Evolutionary conservation across 2,888 invertebrate species (phyloP).

Genomic region (Callyntrura sp.): DNA sequence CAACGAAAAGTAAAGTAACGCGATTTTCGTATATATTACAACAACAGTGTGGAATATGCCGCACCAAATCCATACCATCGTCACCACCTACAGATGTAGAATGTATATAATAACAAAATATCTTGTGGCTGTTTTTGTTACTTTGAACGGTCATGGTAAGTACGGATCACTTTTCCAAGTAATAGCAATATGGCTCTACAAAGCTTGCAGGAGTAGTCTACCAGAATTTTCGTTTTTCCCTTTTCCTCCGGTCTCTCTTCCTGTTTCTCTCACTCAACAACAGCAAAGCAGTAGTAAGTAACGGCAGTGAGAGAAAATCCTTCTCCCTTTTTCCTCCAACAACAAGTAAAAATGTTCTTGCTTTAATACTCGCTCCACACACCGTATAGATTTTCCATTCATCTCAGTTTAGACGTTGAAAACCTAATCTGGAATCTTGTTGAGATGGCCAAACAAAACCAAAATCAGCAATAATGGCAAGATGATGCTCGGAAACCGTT

Average conservation of each 20-base stretch:
- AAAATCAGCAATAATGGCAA: slow-evolving; percentile 74
- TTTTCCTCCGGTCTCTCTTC: slow-evolving; percentile 65
- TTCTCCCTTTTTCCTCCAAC: slow-evolving; percentile 26
- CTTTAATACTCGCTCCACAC: slow-evolving; percentile 23
- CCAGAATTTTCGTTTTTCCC: slow-evolving; percentile 54
- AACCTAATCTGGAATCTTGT: slow-evolving; percentile 73
- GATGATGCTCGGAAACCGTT: slow-evolving; percentile 65
- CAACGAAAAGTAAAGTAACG: slow-evolving; percentile 57
- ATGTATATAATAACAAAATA: slow-evolving; percentile 67
- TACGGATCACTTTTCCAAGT: background rate
- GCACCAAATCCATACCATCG: slow-evolving; percentile 43
- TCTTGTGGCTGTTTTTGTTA: slow-evolving; percentile 55
- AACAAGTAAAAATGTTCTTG: slow-evolving; percentile 31
- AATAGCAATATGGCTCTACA: slow-evolving; percentile 36
- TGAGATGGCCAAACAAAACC: slow-evolving; percentile 75
- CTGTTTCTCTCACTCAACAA: slow-evolving; percentile 64
- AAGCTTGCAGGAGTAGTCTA: slow-evolving; percentile 21
- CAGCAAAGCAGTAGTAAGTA: no score
- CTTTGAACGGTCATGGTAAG: slow-evolving; percentile 22
- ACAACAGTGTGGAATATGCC: slow-evolving; percentile 38
- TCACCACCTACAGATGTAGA: slow-evolving; percentile 21
- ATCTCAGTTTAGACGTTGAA: slow-evolving; percentile 69
- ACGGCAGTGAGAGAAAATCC: slow-evolving; percentile 54
- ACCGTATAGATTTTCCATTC: slow-evolving; percentile 70
- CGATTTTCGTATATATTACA: slow-evolving; percentile 54